Evolutionary conservation across 1,140 invertebrate genomes (phyloP).

Genomic region (Drosophila kepulauana): DNA sequence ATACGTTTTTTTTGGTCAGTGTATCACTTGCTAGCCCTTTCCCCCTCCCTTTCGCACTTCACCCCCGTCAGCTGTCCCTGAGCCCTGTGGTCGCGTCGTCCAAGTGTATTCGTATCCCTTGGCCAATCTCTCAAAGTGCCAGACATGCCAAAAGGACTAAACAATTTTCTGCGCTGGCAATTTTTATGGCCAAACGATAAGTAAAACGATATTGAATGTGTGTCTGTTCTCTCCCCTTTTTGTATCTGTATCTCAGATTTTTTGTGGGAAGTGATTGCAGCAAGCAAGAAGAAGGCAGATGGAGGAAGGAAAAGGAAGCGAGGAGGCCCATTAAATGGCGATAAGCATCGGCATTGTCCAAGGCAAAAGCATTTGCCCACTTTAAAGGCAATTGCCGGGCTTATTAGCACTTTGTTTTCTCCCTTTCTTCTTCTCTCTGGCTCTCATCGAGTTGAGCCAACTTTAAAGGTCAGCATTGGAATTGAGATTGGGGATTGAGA

Average conservation of each 20-base stretch:
- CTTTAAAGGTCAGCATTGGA: slow-evolving; percentile 47
- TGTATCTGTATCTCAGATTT: slow-evolving; percentile 18
- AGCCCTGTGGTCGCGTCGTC: neutral
- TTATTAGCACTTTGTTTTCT: slow-evolving; percentile 65
- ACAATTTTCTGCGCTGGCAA: slow-evolving; percentile 82
- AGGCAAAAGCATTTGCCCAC: slow-evolving; percentile 26
- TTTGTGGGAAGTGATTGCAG: slow-evolving; percentile 15
- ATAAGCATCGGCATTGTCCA: slow-evolving; percentile 75
- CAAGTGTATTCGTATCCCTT: slow-evolving; percentile 35
- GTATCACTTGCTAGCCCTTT: slow-evolving; percentile 8
- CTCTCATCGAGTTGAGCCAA: neutral
- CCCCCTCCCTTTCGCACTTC: slow-evolving; percentile 3
- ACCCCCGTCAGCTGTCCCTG: slow-evolving; percentile 4
- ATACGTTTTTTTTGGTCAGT: neutral
- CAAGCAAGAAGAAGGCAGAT: neutral
- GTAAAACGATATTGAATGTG: slow-evolving; percentile 81
- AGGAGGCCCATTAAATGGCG: slow-evolving; percentile 63
- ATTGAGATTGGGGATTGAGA: neutral
- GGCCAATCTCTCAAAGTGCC: slow-evolving; percentile 81
- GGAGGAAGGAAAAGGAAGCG: neutral
- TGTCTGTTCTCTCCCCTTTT: slow-evolving; percentile 46
- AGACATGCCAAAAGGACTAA: slow-evolving; percentile 81
- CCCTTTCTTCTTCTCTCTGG: no score
- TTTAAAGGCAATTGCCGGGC: slow-evolving; percentile 60
- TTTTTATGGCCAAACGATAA: slow-evolving; percentile 83